Evolutionary conservation across 1,140 invertebrate species (phyloP).

Genomic region (Pogonus chalceus): DNA sequence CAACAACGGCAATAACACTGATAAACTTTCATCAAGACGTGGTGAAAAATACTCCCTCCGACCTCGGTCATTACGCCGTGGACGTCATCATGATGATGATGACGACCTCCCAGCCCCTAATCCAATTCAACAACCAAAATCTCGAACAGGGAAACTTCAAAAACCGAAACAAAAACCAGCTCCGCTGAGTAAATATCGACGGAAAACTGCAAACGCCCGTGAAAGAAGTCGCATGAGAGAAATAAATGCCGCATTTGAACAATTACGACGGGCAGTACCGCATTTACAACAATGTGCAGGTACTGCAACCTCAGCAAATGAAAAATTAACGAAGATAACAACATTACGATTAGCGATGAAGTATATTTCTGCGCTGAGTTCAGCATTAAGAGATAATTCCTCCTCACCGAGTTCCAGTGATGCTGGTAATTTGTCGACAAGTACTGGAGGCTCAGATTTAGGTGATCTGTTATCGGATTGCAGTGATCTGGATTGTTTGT

Average conservation of each 20-base stretch:
- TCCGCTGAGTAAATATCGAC: conserved; percentile 72
- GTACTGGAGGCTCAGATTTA: not conserved
- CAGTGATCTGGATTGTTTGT: conserved; percentile 29
- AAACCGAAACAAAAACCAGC: conserved; percentile 53
- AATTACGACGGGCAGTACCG: conserved; percentile 59
- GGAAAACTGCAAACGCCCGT: conserved; percentile 74
- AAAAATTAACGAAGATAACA: conserved; percentile 75
- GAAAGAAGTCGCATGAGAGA: conserved; percentile 72
- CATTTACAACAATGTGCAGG: conserved; percentile 25
- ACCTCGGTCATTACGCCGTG: conserved; percentile 8
- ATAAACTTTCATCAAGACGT: too few species aligned
- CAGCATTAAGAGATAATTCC: conserved; percentile 20
- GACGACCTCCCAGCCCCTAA: too few species aligned
- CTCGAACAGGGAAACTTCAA: not conserved
- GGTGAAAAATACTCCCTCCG: conserved; percentile 8
- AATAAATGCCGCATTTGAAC: conserved; percentile 74
- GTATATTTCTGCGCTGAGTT: conserved; percentile 57
- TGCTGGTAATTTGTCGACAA: not conserved
- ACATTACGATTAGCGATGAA: conserved; percentile 69
- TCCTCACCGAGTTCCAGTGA: conserved; percentile 9
- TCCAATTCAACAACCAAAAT: not conserved
- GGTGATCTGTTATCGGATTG: conserved; percentile 19
- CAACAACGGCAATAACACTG: conserved; percentile 18
- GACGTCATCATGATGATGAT: not conserved
- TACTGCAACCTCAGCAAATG: conserved; percentile 31